Evolutionary conservation across 2,113 vertebrate genomes (phyloP).

Genomic region (Cyanistes caeruleus): DNA sequence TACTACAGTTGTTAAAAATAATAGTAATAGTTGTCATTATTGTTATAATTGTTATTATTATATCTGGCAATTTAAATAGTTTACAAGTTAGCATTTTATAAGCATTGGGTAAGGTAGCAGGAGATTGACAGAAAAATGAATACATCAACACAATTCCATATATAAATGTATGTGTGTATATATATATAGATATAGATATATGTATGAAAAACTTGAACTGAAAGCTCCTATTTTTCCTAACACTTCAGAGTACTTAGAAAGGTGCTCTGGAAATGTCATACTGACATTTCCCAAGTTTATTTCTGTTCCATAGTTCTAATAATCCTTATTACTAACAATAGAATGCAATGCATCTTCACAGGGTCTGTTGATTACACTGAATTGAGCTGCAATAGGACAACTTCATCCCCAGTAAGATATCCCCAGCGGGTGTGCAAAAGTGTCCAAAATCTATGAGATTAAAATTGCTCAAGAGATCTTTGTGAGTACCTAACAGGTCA

Average conservation of each 20-base stretch:
- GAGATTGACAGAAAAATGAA: neutral
- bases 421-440: neutral
- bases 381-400: neutral
- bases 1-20: neutral
- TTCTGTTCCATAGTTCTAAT: neutral
- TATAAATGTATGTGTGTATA: too few relatives aligned
- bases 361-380: neutral
- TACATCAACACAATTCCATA: neutral
- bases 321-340: neutral
- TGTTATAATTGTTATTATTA: too few relatives aligned
- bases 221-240: neutral
- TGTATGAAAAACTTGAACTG: neutral
- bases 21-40: accelerated
- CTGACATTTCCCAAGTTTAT: neutral
- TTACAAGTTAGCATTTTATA: neutral
- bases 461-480: neutral
- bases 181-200: too few relatives aligned
- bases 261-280: neutral
- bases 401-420: neutral
- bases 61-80: neutral
- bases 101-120: neutral
- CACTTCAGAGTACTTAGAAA: neutral
- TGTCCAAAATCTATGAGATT: neutral
- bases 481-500: neutral
- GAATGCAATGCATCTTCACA: neutral